These are phyloP conservation scores for Odontophorus gujanensis DNA, from an alignment of 2,113 vertebrate genomes.

Conservation along the genomic window DNA sequence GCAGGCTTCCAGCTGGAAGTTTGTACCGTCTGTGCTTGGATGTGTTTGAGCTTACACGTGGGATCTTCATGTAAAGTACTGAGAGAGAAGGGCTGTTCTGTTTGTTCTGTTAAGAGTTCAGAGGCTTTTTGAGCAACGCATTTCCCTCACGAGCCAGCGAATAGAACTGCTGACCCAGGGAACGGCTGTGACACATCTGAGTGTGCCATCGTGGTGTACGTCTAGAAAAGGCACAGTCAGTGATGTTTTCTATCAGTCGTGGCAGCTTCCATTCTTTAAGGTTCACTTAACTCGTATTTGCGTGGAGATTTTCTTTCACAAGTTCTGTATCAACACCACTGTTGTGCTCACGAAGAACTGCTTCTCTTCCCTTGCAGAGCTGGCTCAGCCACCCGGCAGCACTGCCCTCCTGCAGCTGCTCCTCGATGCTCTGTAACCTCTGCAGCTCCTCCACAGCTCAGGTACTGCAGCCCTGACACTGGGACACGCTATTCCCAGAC, in stretches of 20 bases:
- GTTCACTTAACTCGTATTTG: accelerated
- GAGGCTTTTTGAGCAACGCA: background rate
- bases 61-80: background rate
- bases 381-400: slow-evolving; percentile 23
- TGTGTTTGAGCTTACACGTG: background rate
- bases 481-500: background rate
- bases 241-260: background rate
- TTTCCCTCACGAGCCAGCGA: background rate
- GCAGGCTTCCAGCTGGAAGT: background rate
- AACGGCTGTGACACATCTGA: background rate
- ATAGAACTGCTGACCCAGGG: background rate
- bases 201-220: accelerated
- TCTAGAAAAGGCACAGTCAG: background rate
- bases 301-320: background rate
- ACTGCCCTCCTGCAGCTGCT: slow-evolving; percentile 76
- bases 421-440: slow-evolving; percentile 47
- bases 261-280: background rate
- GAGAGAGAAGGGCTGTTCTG: background rate
- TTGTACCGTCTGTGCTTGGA: background rate
- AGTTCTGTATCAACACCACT: background rate
- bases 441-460: background rate
- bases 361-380: slow-evolving; percentile 43
- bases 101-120: background rate
- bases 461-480: background rate
- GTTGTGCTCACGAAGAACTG: background rate